Percentiles rank a stretch among this genome's conserved stretches.
These are phyloP conservation scores for Campoplex nolae DNA, from an alignment of 2,888 invertebrate genomes.

Conservation along the genomic window DNA sequence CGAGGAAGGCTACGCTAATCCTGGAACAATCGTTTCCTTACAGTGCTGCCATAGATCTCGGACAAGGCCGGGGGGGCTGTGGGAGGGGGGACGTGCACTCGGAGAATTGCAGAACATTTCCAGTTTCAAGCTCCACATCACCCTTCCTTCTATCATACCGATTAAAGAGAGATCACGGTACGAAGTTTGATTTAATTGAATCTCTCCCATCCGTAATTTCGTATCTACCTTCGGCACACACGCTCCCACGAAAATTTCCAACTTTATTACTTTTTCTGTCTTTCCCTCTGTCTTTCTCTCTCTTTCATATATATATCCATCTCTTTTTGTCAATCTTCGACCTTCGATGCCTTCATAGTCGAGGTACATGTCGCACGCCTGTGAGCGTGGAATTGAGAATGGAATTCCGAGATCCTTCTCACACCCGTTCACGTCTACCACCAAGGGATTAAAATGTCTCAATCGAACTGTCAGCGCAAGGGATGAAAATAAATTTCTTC, in stretches of 20 bases:
- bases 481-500: constrained; percentile 46
- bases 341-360: constrained; percentile 72
- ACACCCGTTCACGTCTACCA: constrained; percentile 2
- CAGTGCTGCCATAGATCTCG: constrained; percentile 44
- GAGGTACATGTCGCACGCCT: constrained; percentile 37
- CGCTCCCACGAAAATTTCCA: constrained; percentile 68
- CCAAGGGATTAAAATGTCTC: constrained; percentile 46
- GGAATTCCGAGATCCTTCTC: constrained; percentile 54
- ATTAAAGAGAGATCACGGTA: constrained; percentile 78
- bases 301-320: constrained; percentile 49
- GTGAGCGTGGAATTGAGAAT: constrained; percentile 65
- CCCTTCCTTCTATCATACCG: constrained; percentile 75
- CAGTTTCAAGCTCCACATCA: constrained; percentile 36
- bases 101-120: constrained; percentile 47
- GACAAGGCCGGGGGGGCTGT: background rate
- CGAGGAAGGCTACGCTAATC: constrained; percentile 77
- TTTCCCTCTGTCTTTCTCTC: constrained; percentile 39
- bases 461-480: constrained; percentile 20
- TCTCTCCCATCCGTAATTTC: constrained; percentile 80
- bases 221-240: constrained; percentile 83
- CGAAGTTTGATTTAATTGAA: constrained; percentile 84
- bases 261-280: constrained; percentile 38
- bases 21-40: constrained; percentile 80
- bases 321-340: constrained; percentile 74
- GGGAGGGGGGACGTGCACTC: constrained; percentile 37